These are phyloP conservation scores for Heterodera carotae DNA, from an alignment of 1,140 invertebrate genomes.

Conservation along the genomic window DNA sequence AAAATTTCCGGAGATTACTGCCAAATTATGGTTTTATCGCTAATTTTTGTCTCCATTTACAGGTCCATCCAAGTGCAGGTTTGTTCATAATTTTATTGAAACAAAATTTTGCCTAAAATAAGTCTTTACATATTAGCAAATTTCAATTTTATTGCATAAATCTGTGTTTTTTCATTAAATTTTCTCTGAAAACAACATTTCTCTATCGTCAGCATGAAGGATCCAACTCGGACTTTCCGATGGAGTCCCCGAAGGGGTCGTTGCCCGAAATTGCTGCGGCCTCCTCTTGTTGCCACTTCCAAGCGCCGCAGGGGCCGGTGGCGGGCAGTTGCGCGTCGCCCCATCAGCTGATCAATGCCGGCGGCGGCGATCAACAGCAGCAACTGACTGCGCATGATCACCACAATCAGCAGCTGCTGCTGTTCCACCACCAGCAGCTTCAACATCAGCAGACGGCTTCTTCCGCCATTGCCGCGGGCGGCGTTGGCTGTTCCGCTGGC, in stretches of 20 bases:
- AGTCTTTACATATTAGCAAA: not conserved
- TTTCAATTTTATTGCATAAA: not conserved
- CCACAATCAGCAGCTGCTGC: not conserved
- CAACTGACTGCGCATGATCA: not conserved
- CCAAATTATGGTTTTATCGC: too few relatives aligned
- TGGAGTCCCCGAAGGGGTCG: conserved; percentile 22
- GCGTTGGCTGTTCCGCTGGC: conserved; percentile 6
- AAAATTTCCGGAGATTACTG: too few relatives aligned
- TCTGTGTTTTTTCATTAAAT: too few relatives aligned
- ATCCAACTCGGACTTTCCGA: conserved; percentile 21
- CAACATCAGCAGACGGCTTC: not conserved
- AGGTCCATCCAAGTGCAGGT: conserved; percentile 28
- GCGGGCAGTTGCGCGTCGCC: not conserved
- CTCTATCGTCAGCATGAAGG: conserved; percentile 4
- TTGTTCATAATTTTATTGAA: not conserved
- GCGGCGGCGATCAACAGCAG: not conserved
- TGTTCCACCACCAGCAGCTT: not conserved
- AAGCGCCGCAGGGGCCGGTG: not conserved
- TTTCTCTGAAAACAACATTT: not conserved
- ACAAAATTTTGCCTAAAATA: not conserved
- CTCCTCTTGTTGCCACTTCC: not conserved
- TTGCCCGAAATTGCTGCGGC: not conserved
- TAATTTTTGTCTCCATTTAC: not conserved
- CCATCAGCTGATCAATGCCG: not conserved
- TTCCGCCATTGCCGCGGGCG: not conserved